A percentile compares a stretch with the other conserved stretches of the same genome.
These are phyloP conservation scores for Gracilinanus agilis DNA, from an alignment of 2,113 vertebrate genomes.

Conservation along the genomic window DNA sequence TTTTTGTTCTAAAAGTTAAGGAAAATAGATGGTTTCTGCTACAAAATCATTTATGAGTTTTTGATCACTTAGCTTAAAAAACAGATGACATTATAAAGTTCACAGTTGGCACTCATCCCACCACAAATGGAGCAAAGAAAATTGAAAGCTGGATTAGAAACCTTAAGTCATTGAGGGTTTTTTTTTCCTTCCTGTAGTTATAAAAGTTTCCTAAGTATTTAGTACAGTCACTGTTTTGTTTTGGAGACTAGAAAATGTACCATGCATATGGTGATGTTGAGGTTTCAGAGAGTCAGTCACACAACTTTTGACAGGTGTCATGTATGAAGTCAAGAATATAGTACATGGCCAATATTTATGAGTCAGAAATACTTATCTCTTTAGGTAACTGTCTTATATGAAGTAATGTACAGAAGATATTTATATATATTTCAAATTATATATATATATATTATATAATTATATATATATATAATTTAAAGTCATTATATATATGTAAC, in stretches of 20 bases:
- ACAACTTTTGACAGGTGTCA: background rate
- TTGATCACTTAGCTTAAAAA: constrained; percentile 8
- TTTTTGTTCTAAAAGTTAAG: constrained; percentile 29
- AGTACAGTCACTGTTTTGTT: constrained; percentile 22
- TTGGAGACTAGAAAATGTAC: background rate
- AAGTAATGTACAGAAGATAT: background rate
- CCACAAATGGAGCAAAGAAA: constrained; percentile 8
- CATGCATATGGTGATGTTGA: background rate
- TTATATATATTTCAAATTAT: too few species aligned
- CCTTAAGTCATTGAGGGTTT: background rate
- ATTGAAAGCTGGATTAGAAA: constrained; percentile 14
- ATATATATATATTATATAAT: too few species aligned
- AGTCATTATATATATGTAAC: background rate
- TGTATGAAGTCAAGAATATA: background rate
- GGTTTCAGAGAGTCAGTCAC: background rate
- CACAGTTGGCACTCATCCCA: constrained; percentile 25
- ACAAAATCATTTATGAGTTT: constrained; percentile 15
- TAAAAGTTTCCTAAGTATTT: constrained; percentile 28
- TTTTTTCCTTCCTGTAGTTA: background rate
- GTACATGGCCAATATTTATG: background rate
- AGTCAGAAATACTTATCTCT: background rate
- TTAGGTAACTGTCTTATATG: background rate
- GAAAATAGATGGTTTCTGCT: background rate
- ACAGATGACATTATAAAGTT: constrained; percentile 14
- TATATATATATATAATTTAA: too few species aligned